Evolutionary conservation across 2,888 invertebrate species (phyloP).

Genomic region (Dysmachus trigonus): DNA sequence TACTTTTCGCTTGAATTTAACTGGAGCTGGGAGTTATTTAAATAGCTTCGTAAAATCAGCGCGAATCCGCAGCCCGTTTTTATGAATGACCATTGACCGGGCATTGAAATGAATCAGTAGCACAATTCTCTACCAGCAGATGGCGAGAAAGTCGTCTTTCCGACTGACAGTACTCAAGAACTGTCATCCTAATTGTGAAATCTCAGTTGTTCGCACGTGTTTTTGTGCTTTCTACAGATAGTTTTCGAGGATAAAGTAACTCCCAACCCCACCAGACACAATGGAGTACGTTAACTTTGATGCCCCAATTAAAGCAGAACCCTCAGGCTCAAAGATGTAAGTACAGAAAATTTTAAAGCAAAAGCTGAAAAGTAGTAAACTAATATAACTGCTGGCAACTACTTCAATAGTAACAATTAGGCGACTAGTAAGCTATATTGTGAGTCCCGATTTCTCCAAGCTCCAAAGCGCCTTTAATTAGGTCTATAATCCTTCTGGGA

Average conservation of each 20-base stretch:
- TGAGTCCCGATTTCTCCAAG: too few relatives aligned
- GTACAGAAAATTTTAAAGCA: too few relatives aligned
- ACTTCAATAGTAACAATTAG: too few relatives aligned
- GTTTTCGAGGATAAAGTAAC: background rate
- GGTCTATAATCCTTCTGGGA: too few relatives aligned
- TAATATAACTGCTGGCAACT: too few relatives aligned
- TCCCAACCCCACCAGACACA: background rate
- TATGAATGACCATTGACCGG: background rate
- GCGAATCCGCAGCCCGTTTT: background rate
- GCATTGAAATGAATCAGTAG: background rate
- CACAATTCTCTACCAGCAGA: background rate
- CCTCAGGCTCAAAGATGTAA: conserved; percentile 27
- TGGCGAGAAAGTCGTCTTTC: background rate
- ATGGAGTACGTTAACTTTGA: conserved; percentile 42
- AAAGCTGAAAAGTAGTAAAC: too few relatives aligned
- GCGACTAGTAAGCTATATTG: too few relatives aligned
- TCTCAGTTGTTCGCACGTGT: background rate
- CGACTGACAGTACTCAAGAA: background rate
- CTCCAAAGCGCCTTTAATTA: too few relatives aligned
- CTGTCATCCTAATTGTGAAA: background rate
- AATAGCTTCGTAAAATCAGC: background rate
- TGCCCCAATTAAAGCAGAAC: background rate
- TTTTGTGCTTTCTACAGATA: background rate
- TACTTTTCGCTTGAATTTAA: background rate
- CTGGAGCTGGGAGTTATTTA: background rate